Base-by-base conservation (phyloP, 2,113 vertebrate species). In the Erythrolamprus reginae region DNA sequence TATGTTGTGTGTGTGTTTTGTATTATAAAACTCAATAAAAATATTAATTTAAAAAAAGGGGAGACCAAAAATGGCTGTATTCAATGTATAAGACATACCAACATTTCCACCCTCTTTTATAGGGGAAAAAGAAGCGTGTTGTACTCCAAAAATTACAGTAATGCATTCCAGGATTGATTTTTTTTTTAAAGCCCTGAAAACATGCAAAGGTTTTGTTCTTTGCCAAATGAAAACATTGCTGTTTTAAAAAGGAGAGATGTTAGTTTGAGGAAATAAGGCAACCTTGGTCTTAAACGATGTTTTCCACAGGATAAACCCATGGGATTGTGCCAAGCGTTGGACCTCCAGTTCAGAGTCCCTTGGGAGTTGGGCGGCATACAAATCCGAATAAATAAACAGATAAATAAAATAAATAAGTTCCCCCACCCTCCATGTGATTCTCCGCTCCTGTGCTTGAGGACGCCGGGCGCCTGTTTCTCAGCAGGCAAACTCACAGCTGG, bases 131-230 rank as follows among this genome's bases (percentile, higher is more conserved):
- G n/a, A n/a, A n/a, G n/a, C n/a, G n/a, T n/a, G n/a, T n/a, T n/a
- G n/a, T n/a, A n/a, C n/a, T n/a, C n/a, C n/a, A n/a, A n/a, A n/a
- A n/a, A n/a, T n/a, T n/a, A n/a, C n/a, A n/a, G n/a, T 56, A 85
- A 65, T 93, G 93, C 92, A 88, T 92, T 93, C 89, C 70, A 86
- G 70, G 5, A 88, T 88, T 50, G 61, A 21, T 65, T 65, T 65
- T n/a, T 3, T 65, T 92, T 92, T 50, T 48, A 2, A 48, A 92
- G 82, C 33, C 55, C 91, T 26, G 89, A 6, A 0, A 56, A 51
- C 33, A 47, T 2, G 70, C 90, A 82, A 93, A 82, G 48, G 82
- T 84, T 53, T 53, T 92, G 24, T 42, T 9, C 84, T 90, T 87
- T 88, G 24, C 51, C 88, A 65, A 52, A 42, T 84, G 91, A 21